phyloP scores from a whole-genome alignment of 2,113 vertebrate genomes.

The Nannospalax galili region DNA sequence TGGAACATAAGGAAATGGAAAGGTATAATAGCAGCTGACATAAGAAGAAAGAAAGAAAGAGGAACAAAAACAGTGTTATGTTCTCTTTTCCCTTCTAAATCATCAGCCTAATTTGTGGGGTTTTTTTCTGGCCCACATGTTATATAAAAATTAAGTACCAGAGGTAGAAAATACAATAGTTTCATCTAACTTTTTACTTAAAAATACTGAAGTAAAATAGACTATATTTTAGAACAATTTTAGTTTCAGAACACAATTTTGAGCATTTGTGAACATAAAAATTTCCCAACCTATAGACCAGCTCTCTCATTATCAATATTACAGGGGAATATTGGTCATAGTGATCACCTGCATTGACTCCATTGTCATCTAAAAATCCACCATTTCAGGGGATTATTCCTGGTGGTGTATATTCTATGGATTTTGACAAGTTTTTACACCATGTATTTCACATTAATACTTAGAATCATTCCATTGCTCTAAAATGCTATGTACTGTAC shows the following conservation, averaged over 20 bases:
- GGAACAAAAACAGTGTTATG: fast-evolving
- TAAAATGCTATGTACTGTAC: neutral
- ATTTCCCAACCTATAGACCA: neutral
- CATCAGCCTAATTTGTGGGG: neutral
- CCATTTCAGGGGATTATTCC: neutral
- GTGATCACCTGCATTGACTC: neutral
- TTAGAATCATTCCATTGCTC: neutral
- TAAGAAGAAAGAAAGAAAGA: neutral
- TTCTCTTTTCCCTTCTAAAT: neutral
- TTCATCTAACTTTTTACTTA: neutral
- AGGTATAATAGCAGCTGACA: neutral
- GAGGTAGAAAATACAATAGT: neutral
- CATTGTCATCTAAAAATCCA: too few relatives aligned
- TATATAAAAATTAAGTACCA: neutral
- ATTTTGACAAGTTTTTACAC: neutral
- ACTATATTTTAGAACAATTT: neutral
- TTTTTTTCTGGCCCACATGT: neutral
- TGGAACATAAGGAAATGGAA: neutral
- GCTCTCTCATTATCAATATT: too few relatives aligned
- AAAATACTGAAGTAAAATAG: neutral
- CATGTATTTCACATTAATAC: neutral
- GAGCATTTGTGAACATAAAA: neutral
- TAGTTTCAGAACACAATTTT: neutral
- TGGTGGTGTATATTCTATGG: neutral
- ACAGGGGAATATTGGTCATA: neutral